Base-by-base conservation (phyloP, 2,888 invertebrate genomes). In the Campoplex capitator region DNA sequence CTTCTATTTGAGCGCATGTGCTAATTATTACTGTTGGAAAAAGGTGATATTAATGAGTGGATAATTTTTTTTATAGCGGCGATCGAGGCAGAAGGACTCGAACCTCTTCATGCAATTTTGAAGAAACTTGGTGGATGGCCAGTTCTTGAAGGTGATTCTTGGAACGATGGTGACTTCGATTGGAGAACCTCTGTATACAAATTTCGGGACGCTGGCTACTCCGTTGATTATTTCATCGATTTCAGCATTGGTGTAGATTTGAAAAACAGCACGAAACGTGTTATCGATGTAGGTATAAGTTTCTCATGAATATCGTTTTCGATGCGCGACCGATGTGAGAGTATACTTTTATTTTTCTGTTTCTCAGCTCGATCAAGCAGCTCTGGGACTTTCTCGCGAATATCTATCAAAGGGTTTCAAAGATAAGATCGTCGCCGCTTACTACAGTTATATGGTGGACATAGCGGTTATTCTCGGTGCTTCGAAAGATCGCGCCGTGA, bases 111-210 rank as follows among this genome's bases (percentile, higher is more conserved):
- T 83, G 95, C 95, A 0, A 97, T 98, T 93, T 94, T 99, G 79
- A 95, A 95, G 56, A 95, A 96, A n/a, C 95, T 99, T 38, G 99
- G 99, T 0, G 98, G 98, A 3, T 99, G 99, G 99, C 99, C 99
- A 0, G 97, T 98, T 16, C 95, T 98, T 51, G 97, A 97, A 89
- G 98, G 97, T 0, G 95, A 96, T 48, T 88, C 93, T 0, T 98
- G 98, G 98, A 95, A 96, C 89, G 96, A 96, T 3, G 94, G 94
- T 0, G 94, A 95, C 16, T 98, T 98, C 95, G 96, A 96, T 88
- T 98, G 98, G 98, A 97, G 96, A 90, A 95, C 97, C 89, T 97
- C 97, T 0, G 97, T 98, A 9, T 98, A 97, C 95, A 97, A 96
- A 87, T 98, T 98, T 95, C 96, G 98, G 65, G 95, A 95, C 79